Percentiles rank a stretch among this genome's conserved stretches.
Conservation (phyloP, 2,888 invertebrate species). For the Keiferia lycopersicella region DNA sequence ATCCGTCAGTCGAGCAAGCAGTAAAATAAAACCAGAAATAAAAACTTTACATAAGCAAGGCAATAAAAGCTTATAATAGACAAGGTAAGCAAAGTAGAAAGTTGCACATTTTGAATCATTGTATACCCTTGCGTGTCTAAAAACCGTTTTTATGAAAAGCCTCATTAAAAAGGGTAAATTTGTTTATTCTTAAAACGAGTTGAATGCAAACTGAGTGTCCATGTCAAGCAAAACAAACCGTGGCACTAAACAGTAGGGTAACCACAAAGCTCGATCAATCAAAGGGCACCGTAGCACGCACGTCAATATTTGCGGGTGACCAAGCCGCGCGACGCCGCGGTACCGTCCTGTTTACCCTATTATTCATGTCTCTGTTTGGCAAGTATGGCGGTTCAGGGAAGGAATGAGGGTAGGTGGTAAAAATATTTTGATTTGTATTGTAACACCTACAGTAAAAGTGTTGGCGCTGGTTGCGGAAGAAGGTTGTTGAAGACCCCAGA, state of each 20-base stretch:
- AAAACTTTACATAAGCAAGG: too few species aligned
- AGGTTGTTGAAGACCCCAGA: too few species aligned
- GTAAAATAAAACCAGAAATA: too few species aligned
- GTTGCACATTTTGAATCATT: background rate
- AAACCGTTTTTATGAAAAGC: background rate
- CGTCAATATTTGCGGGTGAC: conserved; percentile 70
- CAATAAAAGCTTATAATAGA: too few species aligned
- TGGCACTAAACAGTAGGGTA: conserved; percentile 33
- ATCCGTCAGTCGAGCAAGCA: too few species aligned
- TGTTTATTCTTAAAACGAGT: background rate
- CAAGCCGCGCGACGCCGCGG: conserved; percentile 61
- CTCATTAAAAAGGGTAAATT: background rate
- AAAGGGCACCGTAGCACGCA: conserved; percentile 66
- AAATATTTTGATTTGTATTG: background rate
- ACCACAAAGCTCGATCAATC: conserved; percentile 71
- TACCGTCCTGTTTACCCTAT: conserved; percentile 62
- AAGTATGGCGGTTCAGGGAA: conserved; percentile 42
- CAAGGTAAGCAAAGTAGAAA: too few species aligned
- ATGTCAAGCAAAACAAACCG: conserved; percentile 12
- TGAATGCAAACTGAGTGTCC: background rate
- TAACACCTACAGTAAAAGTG: too few species aligned
- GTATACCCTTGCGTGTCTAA: background rate
- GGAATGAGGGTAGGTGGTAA: conserved; percentile 17
- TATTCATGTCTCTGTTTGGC: conserved; percentile 72
- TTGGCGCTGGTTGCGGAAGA: too few species aligned